Conservation (phyloP, 2,888 invertebrate species). For the Idaea biselata region DNA sequence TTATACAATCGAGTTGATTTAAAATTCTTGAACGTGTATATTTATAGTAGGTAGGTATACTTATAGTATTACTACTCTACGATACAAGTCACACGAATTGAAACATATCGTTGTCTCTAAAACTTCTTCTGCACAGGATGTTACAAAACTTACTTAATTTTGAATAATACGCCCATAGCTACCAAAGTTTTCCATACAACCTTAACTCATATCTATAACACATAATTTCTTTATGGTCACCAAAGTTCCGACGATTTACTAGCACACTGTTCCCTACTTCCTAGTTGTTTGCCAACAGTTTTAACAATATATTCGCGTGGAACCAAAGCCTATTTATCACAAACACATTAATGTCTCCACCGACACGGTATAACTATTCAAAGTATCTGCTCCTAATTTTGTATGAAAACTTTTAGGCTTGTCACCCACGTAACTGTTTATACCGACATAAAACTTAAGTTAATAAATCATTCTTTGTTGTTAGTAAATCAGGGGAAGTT, state of each 20-base stretch:
- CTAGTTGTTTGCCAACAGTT: neutral
- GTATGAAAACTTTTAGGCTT: conserved; percentile 4
- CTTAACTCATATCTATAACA: neutral
- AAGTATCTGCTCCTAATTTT: conserved; percentile 25
- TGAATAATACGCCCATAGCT: neutral
- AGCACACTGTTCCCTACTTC: neutral
- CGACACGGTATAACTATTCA: conserved; percentile 18
- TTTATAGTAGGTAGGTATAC: too few relatives aligned
- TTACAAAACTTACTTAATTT: neutral
- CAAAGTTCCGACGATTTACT: conserved; percentile 1
- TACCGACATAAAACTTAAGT: neutral
- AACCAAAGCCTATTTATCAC: conserved; percentile 28
- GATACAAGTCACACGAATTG: neutral
- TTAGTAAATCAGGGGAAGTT: neutral
- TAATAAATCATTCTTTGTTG: neutral
- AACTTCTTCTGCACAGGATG: neutral
- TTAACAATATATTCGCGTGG: neutral
- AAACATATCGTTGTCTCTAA: neutral
- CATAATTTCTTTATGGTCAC: neutral
- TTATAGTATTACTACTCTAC: too few relatives aligned
- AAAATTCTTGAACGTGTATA: too few relatives aligned
- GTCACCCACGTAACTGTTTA: neutral
- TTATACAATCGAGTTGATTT: too few relatives aligned
- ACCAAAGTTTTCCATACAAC: neutral
- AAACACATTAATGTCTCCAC: conserved; percentile 35